Evolutionary conservation across 2,797 vertebrate genomes (phyloP).

Genomic region (Sebastiscus tertius): DNA sequence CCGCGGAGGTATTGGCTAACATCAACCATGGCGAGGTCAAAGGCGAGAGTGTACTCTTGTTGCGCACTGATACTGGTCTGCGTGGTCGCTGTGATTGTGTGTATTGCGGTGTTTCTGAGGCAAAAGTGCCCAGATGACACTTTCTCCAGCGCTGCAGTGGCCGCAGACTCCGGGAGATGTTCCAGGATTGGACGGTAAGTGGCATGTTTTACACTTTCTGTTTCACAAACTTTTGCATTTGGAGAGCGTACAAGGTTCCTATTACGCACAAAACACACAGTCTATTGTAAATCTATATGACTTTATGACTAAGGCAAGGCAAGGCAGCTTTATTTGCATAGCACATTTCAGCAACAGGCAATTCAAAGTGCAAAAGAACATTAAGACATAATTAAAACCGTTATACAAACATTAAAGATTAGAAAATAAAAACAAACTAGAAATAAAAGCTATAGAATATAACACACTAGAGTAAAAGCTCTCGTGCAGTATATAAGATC

Average conservation of each 20-base stretch:
- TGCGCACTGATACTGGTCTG: slow-evolving; percentile 49
- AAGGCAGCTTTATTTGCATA: too few species aligned
- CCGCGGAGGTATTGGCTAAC: background rate
- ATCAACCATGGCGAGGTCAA: slow-evolving; percentile 62
- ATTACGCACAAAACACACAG: background rate
- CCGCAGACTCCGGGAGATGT: slow-evolving; percentile 78
- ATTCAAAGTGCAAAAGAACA: too few species aligned
- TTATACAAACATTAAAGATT: too few species aligned
- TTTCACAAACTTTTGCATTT: background rate
- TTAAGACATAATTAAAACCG: too few species aligned
- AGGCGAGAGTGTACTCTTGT: slow-evolving; percentile 48
- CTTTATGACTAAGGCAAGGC: background rate
- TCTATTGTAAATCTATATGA: background rate
- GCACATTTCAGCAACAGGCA: too few species aligned
- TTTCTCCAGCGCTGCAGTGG: slow-evolving; percentile 74
- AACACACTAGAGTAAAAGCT: too few species aligned
- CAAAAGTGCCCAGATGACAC: slow-evolving; percentile 42
- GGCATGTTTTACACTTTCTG: background rate
- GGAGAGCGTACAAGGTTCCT: background rate
- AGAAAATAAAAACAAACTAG: too few species aligned
- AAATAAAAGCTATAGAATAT: too few species aligned
- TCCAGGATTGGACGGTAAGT: slow-evolving; percentile 81
- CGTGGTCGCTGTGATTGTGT: slow-evolving; percentile 35
- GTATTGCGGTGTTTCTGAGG: slow-evolving; percentile 11
- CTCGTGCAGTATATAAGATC: too few species aligned